These are phyloP conservation scores for Tretioscincus oriximinensis DNA, from an alignment of 2,113 vertebrate genomes.

Conservation along the genomic window DNA sequence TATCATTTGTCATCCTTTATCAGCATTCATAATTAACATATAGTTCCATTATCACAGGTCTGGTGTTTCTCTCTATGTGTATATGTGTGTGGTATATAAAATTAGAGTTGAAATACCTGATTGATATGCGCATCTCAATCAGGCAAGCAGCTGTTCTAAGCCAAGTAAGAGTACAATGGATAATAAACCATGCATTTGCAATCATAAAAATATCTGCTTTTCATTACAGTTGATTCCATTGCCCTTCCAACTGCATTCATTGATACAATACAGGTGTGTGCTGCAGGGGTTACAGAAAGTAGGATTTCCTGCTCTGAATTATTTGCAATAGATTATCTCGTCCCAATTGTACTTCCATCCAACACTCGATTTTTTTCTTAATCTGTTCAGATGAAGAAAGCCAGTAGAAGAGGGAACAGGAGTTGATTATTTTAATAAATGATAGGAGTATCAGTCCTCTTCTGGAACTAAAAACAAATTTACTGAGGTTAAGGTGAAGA, in stretches of 20 bases:
- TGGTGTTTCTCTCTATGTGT: background rate
- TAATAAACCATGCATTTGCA: conserved; percentile 6
- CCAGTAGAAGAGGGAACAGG: background rate
- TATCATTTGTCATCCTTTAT: background rate
- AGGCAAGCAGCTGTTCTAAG: conserved; percentile 5
- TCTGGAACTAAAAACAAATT: background rate
- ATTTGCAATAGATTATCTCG: background rate
- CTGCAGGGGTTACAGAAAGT: background rate
- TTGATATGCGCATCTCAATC: conserved; percentile 5
- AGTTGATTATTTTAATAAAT: background rate
- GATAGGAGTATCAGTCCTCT: background rate
- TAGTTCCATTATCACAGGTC: background rate
- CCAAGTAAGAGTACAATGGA: background rate
- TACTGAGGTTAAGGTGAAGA: background rate
- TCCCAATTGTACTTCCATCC: background rate
- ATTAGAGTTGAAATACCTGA: conserved; percentile 12
- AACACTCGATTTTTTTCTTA: background rate
- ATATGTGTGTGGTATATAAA: conserved; percentile 23
- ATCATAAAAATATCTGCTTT: background rate
- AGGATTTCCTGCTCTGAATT: background rate
- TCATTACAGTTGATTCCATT: conserved; percentile 7
- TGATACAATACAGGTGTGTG: accelerated
- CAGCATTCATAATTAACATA: background rate
- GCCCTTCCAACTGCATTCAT: background rate
- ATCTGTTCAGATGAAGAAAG: background rate